Evolutionary conservation across 2,888 invertebrate species (phyloP).

Genomic region (Himalopsyche japonica): DNA sequence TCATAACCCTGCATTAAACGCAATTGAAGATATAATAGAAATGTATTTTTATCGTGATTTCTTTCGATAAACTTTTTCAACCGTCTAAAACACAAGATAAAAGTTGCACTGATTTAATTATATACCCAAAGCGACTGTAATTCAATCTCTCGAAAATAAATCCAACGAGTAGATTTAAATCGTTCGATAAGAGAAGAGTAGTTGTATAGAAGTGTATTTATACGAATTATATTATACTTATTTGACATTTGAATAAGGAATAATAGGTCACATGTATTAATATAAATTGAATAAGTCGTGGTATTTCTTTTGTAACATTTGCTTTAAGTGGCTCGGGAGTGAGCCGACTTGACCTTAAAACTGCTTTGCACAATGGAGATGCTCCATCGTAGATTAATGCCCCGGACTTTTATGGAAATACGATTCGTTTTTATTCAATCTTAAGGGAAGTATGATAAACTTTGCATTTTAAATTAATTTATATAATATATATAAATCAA

Average conservation of each 20-base stretch:
- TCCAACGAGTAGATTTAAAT: not conserved
- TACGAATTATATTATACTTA: not conserved
- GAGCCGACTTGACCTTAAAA: not conserved
- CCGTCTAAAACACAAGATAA: not conserved
- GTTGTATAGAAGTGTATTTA: not conserved
- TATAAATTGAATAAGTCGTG: constrained; percentile 24
- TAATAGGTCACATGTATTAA: constrained; percentile 34
- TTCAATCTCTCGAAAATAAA: not conserved
- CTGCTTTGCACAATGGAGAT: not conserved
- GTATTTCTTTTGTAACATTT: not conserved
- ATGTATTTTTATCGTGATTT: too few relatives aligned
- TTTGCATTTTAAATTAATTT: not conserved
- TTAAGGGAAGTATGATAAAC: not conserved
- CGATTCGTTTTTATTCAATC: not conserved
- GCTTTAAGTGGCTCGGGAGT: not conserved
- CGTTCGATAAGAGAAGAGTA: not conserved
- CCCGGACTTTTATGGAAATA: not conserved
- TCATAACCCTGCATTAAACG: too few relatives aligned
- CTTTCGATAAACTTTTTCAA: too few relatives aligned
- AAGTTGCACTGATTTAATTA: not conserved
- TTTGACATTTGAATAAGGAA: constrained; percentile 33
- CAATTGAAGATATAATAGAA: too few relatives aligned
- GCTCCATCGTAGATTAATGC: not conserved
- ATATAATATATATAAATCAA: too few relatives aligned
- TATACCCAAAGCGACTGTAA: not conserved